phyloP scores from a whole-genome alignment of 2,888 invertebrate species.

The Chrysotoxum bicinctum region DNA sequence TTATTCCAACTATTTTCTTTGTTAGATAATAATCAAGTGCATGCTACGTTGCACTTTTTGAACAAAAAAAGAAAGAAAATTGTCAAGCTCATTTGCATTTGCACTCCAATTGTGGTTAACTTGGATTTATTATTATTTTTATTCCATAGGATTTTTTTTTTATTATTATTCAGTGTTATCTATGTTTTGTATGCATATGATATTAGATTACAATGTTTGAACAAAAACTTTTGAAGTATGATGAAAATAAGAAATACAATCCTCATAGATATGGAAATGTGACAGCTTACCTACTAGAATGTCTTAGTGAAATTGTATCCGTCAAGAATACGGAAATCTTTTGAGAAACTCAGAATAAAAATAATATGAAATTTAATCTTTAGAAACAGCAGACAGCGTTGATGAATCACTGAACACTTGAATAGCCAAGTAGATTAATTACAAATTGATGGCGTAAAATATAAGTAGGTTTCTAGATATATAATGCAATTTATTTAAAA shows the following conservation, averaged over 20 bases:
- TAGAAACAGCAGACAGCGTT: neutral
- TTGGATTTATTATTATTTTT: neutral
- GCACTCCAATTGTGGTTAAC: neutral
- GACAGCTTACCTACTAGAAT: neutral
- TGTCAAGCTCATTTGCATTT: neutral
- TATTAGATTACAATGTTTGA: neutral
- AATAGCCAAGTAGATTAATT: constrained; percentile 6
- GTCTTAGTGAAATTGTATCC: neutral
- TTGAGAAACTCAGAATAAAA: neutral
- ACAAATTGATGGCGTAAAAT: neutral
- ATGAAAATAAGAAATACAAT: neutral
- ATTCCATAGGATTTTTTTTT: neutral
- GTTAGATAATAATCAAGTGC: neutral
- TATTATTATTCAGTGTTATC: neutral
- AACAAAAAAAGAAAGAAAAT: neutral
- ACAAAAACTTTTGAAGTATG: neutral
- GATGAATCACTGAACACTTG: constrained; percentile 12
- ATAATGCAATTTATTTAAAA: neutral
- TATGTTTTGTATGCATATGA: neutral
- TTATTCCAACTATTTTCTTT: neutral
- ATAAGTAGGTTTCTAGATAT: neutral
- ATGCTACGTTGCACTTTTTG: neutral
- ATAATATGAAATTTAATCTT: neutral
- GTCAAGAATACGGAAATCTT: constrained; percentile 13
- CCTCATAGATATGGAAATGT: neutral